Percentiles rank a stretch among this genome's conserved stretches.
phyloP scores from a whole-genome alignment of 2,113 vertebrate species.

The Ceuthmochares aereus region DNA sequence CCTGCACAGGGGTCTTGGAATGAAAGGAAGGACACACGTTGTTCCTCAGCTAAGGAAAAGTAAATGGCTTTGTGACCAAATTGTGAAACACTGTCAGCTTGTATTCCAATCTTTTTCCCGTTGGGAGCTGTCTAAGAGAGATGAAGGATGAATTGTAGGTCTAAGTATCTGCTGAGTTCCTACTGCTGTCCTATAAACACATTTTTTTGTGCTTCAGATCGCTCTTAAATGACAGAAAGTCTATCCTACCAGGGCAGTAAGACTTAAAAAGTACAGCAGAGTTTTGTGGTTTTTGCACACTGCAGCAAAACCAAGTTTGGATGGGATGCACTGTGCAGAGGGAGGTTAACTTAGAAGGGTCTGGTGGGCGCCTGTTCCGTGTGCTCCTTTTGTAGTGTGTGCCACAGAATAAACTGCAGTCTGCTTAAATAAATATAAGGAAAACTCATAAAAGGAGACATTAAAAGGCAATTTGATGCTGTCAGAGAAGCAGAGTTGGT shows the following conservation, averaged over 20 bases:
- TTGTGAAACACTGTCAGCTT: neutral
- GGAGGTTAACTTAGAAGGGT: neutral
- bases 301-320: neutral
- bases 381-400: neutral
- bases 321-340: fast-evolving
- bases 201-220: neutral
- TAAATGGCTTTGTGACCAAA: neutral
- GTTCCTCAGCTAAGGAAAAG: neutral
- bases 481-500: neutral
- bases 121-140: neutral
- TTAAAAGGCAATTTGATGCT: neutral
- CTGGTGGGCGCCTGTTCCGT: neutral
- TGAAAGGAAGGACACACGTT: neutral
- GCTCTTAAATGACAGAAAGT: neutral
- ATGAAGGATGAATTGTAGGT: neutral
- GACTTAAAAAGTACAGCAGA: neutral
- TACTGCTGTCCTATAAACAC: neutral
- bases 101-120: neutral
- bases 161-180: neutral
- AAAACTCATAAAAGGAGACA: neutral
- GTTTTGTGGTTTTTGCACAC: neutral
- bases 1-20: neutral
- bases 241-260: neutral
- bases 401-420: neutral
- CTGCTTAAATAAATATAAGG: neutral